These are phyloP conservation scores for Thyatira batis DNA, from an alignment of 2,888 invertebrate species.

Conservation along the genomic window DNA sequence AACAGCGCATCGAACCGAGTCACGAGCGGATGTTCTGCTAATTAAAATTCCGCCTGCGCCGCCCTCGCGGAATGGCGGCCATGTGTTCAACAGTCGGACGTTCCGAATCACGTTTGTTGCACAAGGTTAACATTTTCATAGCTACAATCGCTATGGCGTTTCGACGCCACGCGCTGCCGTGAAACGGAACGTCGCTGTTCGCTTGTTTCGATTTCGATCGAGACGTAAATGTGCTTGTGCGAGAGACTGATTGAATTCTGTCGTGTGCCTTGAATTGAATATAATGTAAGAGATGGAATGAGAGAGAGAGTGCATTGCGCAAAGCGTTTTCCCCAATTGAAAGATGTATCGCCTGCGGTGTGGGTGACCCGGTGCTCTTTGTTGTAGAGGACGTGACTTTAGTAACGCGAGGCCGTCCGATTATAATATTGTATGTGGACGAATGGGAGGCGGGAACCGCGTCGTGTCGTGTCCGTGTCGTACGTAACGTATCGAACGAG, in stretches of 20 bases:
- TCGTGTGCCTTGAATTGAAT: constrained; percentile 48
- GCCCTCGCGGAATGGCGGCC: constrained; percentile 82
- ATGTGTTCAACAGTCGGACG: constrained; percentile 79
- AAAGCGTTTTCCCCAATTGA: constrained; percentile 57
- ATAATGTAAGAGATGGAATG: constrained; percentile 17
- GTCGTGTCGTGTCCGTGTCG: neutral
- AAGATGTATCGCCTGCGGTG: constrained; percentile 67
- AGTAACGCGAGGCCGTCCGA: constrained; percentile 75
- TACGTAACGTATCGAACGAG: constrained; percentile 45
- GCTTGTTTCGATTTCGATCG: constrained; percentile 54
- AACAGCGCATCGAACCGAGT: constrained; percentile 73
- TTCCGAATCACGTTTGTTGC: constrained; percentile 78
- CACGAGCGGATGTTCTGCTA: constrained; percentile 82
- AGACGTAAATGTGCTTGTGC: constrained; percentile 54
- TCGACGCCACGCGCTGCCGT: constrained; percentile 48
- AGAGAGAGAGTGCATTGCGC: constrained; percentile 56
- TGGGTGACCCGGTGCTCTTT: constrained; percentile 81
- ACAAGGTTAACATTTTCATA: constrained; percentile 77
- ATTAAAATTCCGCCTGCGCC: constrained; percentile 83
- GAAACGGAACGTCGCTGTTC: constrained; percentile 52
- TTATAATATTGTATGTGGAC: constrained; percentile 53
- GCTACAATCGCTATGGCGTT: constrained; percentile 48
- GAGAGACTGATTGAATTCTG: constrained; percentile 64
- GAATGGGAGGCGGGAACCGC: constrained; percentile 36
- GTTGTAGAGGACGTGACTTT: constrained; percentile 69